Evolutionary conservation across 2,113 vertebrate genomes (phyloP).

Genomic region (Panthera uncia): DNA sequence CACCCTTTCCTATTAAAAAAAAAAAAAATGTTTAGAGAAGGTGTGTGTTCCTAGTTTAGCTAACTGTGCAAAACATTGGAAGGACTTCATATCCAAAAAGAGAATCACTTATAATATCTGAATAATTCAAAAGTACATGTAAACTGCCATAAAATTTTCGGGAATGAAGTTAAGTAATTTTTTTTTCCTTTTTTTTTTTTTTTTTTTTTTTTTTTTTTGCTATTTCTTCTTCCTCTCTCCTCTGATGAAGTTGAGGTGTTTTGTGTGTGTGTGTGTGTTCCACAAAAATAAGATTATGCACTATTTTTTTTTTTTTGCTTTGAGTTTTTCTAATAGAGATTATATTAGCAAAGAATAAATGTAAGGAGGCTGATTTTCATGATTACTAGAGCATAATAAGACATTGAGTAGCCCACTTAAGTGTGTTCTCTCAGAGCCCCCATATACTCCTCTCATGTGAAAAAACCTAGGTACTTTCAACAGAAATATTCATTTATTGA

Average conservation of each 20-base stretch:
- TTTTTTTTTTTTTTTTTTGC: not conserved
- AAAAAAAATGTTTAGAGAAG: not conserved
- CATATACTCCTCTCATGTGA: not conserved
- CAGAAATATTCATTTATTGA: not conserved
- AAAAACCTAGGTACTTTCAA: not conserved
- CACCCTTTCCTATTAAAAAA: not conserved
- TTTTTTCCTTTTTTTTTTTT: not conserved
- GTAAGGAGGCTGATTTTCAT: not conserved
- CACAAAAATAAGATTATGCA: not conserved
- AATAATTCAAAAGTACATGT: not conserved
- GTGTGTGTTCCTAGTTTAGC: not conserved
- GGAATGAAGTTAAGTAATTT: not conserved
- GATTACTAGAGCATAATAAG: not conserved
- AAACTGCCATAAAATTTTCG: not conserved
- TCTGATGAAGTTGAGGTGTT: not conserved
- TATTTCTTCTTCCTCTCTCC: not conserved
- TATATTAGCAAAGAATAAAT: not conserved
- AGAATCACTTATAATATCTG: not conserved
- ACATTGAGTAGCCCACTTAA: not conserved
- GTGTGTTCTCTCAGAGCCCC: not conserved
- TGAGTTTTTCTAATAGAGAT: not conserved
- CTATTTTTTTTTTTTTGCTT: not conserved
- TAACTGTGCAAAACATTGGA: not conserved
- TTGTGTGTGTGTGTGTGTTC: not conserved
- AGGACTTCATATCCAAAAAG: not conserved